phyloP scores from a whole-genome alignment of 2,797 vertebrate genomes.

The Leptodactylus fallax region DNA sequence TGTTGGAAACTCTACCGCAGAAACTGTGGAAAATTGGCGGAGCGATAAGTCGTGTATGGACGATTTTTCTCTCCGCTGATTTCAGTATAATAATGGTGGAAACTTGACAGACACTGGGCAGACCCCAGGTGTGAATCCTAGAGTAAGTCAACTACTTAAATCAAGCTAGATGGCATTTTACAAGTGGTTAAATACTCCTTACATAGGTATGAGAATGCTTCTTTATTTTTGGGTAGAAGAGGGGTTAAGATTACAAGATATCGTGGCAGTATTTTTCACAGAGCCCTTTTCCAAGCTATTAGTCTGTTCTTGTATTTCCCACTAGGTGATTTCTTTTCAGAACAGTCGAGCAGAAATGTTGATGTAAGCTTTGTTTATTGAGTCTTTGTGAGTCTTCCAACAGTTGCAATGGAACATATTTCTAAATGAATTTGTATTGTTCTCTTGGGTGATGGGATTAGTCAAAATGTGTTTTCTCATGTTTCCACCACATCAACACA shows the following conservation, averaged over 20 bases:
- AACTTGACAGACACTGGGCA: no score
- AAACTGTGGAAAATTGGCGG: no score
- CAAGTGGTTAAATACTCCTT: no score
- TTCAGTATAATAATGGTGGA: no score
- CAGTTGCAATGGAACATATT: conserved; percentile 74
- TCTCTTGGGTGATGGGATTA: conserved; percentile 71
- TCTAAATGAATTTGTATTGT: conserved; percentile 72
- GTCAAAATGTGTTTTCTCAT: conserved; percentile 76
- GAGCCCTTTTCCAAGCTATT: conserved; percentile 71
- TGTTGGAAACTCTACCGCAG: no score
- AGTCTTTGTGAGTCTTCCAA: conserved; percentile 71
- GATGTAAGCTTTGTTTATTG: conserved; percentile 74
- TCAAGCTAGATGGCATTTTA: no score
- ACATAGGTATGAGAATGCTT: not conserved
- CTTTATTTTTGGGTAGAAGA: conserved; percentile 56
- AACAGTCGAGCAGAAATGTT: conserved; percentile 73
- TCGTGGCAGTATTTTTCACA: conserved; percentile 64
- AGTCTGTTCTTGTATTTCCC: conserved; percentile 70
- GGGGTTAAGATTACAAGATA: conserved; percentile 34
- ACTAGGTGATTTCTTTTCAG: conserved; percentile 72
- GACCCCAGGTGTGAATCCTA: no score
- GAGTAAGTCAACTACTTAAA: no score
- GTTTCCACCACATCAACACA: conserved; percentile 75
- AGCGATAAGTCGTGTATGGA: no score
- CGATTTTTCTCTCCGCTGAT: no score